A percentile compares a stretch with the other conserved stretches of the same genome.
Conservation (phyloP, 2,888 invertebrate genomes). For the Carabus problematicus region DNA sequence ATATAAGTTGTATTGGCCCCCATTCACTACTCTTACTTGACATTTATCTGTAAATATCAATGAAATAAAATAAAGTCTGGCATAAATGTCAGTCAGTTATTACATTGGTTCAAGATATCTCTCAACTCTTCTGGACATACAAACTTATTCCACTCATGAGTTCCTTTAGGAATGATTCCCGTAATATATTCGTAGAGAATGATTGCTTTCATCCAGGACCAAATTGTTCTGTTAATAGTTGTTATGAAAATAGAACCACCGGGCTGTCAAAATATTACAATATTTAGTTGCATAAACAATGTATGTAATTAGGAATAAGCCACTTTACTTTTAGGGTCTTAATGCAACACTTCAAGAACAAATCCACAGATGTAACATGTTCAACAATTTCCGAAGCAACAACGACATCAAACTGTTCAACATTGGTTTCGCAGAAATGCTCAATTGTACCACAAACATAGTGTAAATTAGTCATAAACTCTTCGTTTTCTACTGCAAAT, state of each 20-base stretch:
- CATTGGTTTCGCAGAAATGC: conserved; percentile 49
- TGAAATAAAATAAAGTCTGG: not conserved
- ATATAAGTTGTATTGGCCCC: conserved; percentile 78
- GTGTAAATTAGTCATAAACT: not conserved
- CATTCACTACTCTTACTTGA: conserved; percentile 75
- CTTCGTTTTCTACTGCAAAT: not conserved
- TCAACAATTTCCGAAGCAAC: conserved; percentile 91
- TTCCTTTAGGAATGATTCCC: conserved; percentile 77
- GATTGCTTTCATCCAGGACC: conserved; percentile 75
- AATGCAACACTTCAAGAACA: conserved; percentile 73
- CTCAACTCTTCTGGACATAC: conserved; percentile 81
- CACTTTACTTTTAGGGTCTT: conserved; percentile 56
- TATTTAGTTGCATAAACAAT: too few relatives aligned
- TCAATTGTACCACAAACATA: conserved; percentile 21
- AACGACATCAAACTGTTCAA: conserved; percentile 76
- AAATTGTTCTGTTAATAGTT: conserved; percentile 67
- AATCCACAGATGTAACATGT: conserved; percentile 77
- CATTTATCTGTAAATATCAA: conserved; percentile 68
- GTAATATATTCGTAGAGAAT: conserved; percentile 80
- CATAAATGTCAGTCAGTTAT: conserved; percentile 53
- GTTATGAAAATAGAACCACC: conserved; percentile 75
- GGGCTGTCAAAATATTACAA: conserved; percentile 54
- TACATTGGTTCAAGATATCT: conserved; percentile 74
- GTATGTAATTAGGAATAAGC: not conserved
- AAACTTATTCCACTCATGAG: conserved; percentile 92